phyloP scores from a whole-genome alignment of 2,797 vertebrate species.

The Coregonus sp. region DNA sequence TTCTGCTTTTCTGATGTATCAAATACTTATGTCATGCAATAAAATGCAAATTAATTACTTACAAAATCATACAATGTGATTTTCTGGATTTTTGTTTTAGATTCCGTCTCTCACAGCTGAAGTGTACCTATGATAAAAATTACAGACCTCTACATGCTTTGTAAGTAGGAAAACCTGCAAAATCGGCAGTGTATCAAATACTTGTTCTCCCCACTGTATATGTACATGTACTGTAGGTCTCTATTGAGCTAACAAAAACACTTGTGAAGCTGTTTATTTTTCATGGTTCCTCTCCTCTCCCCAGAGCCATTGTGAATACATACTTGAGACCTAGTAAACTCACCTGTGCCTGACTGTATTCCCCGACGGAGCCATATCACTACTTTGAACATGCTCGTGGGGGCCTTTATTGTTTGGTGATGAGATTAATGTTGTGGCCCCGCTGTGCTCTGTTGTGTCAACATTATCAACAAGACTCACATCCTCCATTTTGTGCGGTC shows the following conservation, averaged over 20 bases:
- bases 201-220: too few relatives aligned
- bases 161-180: too few relatives aligned
- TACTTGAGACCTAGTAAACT: constrained; percentile 32
- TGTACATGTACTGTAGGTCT: constrained; percentile 22
- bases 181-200: too few relatives aligned
- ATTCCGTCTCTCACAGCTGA: too few relatives aligned
- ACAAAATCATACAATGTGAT: too few relatives aligned
- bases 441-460: constrained; percentile 28
- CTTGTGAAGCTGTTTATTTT: constrained; percentile 28
- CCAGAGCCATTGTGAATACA: constrained; percentile 16
- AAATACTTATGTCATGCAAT: too few relatives aligned
- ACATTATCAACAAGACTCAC: constrained; percentile 25
- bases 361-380: constrained; percentile 28
- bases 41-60: too few relatives aligned
- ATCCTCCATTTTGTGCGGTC: constrained; percentile 13
- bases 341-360: constrained; percentile 17
- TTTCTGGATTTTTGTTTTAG: too few relatives aligned
- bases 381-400: constrained; percentile 28
- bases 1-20: too few relatives aligned
- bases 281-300: not conserved
- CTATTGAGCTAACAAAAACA: constrained; percentile 37
- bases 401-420: constrained; percentile 37
- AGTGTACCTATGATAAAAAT: too few relatives aligned
- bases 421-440: constrained; percentile 26
- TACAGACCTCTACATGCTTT: too few relatives aligned